phyloP scores from a whole-genome alignment of 2,113 vertebrate species.

The Onychostoma macrolepis region DNA sequence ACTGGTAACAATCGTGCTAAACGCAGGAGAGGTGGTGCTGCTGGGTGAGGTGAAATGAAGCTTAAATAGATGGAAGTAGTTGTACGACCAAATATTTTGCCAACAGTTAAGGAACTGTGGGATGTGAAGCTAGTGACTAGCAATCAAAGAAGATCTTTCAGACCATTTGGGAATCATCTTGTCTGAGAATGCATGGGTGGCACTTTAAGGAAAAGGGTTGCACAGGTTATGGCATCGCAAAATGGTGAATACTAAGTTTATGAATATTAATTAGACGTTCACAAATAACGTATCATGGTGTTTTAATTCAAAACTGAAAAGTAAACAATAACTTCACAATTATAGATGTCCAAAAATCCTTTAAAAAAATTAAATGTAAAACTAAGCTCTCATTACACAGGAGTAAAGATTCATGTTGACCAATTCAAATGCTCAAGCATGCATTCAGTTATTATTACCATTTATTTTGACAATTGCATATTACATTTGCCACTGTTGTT shows the following conservation, averaged over 20 bases:
- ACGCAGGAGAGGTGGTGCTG: background rate
- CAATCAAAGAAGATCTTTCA: background rate
- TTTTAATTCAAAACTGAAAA: background rate
- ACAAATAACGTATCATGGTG: background rate
- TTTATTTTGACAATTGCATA: background rate
- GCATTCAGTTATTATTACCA: background rate
- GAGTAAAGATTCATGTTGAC: background rate
- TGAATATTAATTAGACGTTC: background rate
- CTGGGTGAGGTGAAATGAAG: background rate
- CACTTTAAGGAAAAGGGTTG: background rate
- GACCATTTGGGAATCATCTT: background rate
- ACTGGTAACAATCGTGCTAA: background rate
- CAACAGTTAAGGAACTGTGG: background rate
- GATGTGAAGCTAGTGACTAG: background rate
- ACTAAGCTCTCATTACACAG: background rate
- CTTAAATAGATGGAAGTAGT: background rate
- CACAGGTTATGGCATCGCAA: background rate
- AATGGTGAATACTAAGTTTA: background rate
- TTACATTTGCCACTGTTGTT: background rate
- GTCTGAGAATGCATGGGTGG: background rate
- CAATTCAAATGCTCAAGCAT: background rate
- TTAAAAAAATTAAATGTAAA: background rate
- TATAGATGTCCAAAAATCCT: background rate
- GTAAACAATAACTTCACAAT: background rate
- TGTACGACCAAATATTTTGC: background rate